Base-by-base conservation (phyloP, 2,113 vertebrate genomes). In the Hydrochoerus hydrochaeris region DNA sequence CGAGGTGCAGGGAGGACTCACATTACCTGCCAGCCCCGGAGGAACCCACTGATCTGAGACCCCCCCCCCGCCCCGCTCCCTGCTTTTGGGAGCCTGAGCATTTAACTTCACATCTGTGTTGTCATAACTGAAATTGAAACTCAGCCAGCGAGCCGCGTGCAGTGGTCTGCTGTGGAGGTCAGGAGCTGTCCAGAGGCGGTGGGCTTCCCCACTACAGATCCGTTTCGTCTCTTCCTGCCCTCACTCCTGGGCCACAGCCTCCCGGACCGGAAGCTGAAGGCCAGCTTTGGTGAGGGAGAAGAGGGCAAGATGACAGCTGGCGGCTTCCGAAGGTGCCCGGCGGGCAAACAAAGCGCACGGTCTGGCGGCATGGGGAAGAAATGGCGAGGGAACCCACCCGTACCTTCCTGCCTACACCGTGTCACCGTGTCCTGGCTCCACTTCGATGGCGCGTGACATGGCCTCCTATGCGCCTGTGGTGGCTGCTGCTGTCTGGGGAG, bases 401-500 rank as follows among this genome's bases (percentile, higher is more conserved):
- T 0, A 0, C 24, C 38, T 28, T 30, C 32, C 5, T 32, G 2
- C 26, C 3, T 1, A 0, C 2, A 0, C n/a, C n/a, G n/a, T n/a
- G n/a, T n/a, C n/a, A n/a, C 11, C 5, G 2, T 16, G 7, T 17
- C 60, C 1, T 41, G 63, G 54, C 54, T 86, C 28, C 11, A 1
- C 9, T 85, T 12, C 60, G 54, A 28, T 28, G 52, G 46, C 67
- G 4, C 41, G 4, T 26, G 35, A 2, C 0, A 1, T 24, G 52
- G 41, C 16, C 63, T 60, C 24, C 13, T 69, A 17, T 20, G 14
- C 54, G 0, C 0, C 6, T 5, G 57, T 20, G 26, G 80, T 44
- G 13, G 28, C 28, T 49, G 57, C 60, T 30, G 10, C 88, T 24
- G 32, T n/a, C 60, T 30, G 11, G 20, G 52, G 32, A 32, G 58